Conservation (phyloP, 53 echinoderm and acorn worm species). For the Arbacia lixula region DNA sequence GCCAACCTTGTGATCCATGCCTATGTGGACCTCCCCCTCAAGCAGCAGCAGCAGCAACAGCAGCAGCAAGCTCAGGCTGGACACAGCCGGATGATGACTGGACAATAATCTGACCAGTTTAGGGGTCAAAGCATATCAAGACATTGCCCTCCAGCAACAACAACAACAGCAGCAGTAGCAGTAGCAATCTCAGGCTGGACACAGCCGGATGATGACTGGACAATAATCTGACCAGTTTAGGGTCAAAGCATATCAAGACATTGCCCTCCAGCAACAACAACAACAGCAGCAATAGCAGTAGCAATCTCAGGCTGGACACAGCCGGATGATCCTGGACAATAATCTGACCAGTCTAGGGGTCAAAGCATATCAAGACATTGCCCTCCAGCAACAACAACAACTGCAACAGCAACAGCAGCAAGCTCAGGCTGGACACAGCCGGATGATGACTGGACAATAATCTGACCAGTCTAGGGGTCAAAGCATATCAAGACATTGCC, state of each 20-base stretch:
- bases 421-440: constrained; percentile 48
- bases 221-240: no score
- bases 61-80: constrained; percentile 60
- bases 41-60: constrained; percentile 60
- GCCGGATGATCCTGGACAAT: no score
- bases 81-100: constrained; percentile 14
- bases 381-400: constrained; percentile 66
- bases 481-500: background rate
- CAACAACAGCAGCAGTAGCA: background rate
- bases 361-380: constrained; percentile 66
- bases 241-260: no score
- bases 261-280: no score
- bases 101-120: background rate
- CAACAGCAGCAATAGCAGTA: no score
- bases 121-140: background rate
- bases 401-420: constrained; percentile 58
- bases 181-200: background rate
- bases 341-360: constrained; percentile 88
- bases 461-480: background rate
- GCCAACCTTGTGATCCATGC: constrained; percentile 79
- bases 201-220: no score
- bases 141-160: background rate
- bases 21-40: constrained; percentile 58
- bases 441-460: constrained; percentile 12
- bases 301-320: no score